Evolutionary conservation across 2,888 invertebrate genomes (phyloP).

Genomic region (Sericinus montela): DNA sequence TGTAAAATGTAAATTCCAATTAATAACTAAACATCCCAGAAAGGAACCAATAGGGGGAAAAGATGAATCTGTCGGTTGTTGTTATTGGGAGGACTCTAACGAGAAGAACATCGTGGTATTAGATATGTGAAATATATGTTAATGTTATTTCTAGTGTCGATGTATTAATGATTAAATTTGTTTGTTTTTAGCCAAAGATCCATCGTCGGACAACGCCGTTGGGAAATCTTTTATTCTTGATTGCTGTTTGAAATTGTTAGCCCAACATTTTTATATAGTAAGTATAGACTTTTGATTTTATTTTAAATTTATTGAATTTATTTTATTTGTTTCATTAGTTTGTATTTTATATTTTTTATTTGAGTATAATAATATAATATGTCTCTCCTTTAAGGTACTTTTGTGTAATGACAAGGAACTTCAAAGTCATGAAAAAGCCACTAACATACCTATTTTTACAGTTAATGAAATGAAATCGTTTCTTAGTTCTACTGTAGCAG

Average conservation of each 20-base stretch:
- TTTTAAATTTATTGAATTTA: not conserved
- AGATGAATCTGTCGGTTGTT: no score
- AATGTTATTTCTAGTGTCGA: no score
- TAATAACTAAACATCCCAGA: no score
- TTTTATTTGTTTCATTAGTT: no score
- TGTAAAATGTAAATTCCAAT: no score
- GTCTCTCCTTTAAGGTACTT: constrained; percentile 40
- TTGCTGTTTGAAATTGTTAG: constrained; percentile 18
- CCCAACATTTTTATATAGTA: constrained; percentile 19
- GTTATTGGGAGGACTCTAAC: no score
- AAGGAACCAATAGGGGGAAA: no score
- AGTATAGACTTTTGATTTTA: not conserved
- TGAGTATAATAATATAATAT: not conserved
- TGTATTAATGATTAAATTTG: no score
- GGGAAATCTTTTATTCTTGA: constrained; percentile 11
- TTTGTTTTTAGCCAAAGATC: constrained; percentile 3
- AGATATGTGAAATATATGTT: no score
- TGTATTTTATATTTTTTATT: no score
- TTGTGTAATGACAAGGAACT: constrained; percentile 39
- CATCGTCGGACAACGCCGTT: not conserved
- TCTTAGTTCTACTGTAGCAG: constrained; percentile 18
- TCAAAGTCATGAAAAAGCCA: constrained; percentile 27
- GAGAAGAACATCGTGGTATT: no score
- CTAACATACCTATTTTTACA: constrained; percentile 33
- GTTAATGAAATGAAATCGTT: constrained; percentile 36